A percentile compares a stretch with the other conserved stretches of the same genome.
Conservation (phyloP, 2,797 vertebrate genomes). For the Silurus lanzhouensis region DNA sequence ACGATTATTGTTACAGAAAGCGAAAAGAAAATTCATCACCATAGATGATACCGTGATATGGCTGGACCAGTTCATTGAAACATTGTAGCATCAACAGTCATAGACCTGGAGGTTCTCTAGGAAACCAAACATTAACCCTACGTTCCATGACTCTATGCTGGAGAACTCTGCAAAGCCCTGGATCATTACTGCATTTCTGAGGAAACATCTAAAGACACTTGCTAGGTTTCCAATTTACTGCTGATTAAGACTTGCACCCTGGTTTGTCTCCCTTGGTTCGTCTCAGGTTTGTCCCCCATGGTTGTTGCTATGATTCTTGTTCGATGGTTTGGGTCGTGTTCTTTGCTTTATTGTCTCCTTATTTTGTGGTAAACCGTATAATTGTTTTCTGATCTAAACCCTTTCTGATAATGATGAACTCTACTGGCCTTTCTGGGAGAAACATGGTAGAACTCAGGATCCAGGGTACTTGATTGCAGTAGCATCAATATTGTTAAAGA, state of each 20-base stretch:
- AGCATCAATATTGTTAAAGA: background rate
- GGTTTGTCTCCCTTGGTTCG: too few species aligned
- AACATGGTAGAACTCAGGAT: background rate
- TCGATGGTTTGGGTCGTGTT: too few species aligned
- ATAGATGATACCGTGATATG: background rate
- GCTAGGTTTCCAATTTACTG: too few species aligned
- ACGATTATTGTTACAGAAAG: background rate
- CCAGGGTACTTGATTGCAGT: background rate
- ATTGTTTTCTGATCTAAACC: background rate
- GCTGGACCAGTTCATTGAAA: background rate
- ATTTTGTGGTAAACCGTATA: too few species aligned
- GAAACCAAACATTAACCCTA: background rate
- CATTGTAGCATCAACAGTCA: background rate
- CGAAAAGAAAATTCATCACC: background rate
- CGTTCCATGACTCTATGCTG: background rate
- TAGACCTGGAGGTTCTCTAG: background rate
- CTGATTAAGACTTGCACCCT: too few species aligned
- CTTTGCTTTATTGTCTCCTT: too few species aligned
- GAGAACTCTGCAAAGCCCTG: too few species aligned
- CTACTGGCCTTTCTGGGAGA: too few species aligned
- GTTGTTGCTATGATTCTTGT: too few species aligned
- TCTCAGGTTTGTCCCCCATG: too few species aligned
- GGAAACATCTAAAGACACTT: background rate
- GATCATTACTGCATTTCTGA: background rate
- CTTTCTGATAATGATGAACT: background rate